A percentile compares a stretch with the other conserved stretches of the same genome.
phyloP scores from a whole-genome alignment of 2,113 vertebrate species.

The Maccullochella peelii region DNA sequence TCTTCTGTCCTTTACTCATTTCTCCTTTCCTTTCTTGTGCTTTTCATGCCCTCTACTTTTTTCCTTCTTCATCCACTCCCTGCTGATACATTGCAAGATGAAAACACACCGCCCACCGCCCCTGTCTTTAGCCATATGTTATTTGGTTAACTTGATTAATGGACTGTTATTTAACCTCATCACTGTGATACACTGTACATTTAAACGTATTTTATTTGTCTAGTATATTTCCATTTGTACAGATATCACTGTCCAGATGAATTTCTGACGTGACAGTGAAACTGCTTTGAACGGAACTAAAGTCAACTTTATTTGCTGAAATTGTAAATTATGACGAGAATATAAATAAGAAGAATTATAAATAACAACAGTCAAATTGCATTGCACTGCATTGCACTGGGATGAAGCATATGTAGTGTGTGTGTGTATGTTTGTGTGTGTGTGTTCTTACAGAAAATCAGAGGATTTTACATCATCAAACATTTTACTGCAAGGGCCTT shows the following conservation, averaged over 20 bases:
- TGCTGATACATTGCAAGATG: not conserved
- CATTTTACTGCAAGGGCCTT: conserved; percentile 2
- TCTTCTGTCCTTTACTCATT: too few species aligned
- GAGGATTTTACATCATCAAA: conserved; percentile 51
- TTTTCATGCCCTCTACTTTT: not conserved
- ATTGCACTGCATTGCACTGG: not conserved
- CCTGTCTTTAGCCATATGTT: not conserved
- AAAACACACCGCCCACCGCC: not conserved
- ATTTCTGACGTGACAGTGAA: not conserved
- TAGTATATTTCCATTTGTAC: not conserved
- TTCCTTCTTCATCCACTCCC: not conserved
- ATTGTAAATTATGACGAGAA: conserved; percentile 1
- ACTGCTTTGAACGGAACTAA: not conserved
- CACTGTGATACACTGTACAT: not conserved
- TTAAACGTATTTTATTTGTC: not conserved
- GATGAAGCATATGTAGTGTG: not conserved
- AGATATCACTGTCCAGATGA: not conserved
- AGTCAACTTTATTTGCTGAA: conserved; percentile 8
- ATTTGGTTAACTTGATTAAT: conserved; percentile 18
- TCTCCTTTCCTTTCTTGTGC: not conserved
- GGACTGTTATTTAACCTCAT: not conserved
- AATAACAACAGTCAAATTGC: not conserved
- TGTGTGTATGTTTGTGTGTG: not conserved
- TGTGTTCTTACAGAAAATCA: conserved; percentile 39
- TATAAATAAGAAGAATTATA: not conserved